Evolutionary conservation across 1,140 invertebrate genomes (phyloP).

Genomic region (Muscidifurax raptorellus): DNA sequence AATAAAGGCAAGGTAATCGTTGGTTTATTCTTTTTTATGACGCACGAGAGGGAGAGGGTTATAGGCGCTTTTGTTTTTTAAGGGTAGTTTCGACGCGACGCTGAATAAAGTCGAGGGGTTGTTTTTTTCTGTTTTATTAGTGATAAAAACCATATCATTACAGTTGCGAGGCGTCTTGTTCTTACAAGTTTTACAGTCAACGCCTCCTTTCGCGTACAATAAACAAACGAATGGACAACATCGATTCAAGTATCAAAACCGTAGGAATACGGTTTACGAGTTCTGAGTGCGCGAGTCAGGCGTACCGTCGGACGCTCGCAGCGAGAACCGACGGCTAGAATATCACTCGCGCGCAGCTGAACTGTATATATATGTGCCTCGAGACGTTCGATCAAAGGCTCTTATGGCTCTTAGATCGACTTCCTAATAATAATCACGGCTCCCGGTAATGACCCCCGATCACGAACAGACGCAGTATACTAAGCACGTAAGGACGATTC

Average conservation of each 20-base stretch:
- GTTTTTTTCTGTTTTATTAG: no score
- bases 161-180: no score
- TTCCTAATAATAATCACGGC: constrained; percentile 67
- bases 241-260: no score
- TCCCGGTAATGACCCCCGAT: constrained; percentile 73
- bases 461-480: constrained; percentile 63
- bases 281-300: background rate
- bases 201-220: no score
- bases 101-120: background rate
- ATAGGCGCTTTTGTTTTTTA: background rate
- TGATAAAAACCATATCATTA: no score
- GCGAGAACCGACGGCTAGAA: background rate
- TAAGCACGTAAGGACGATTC: constrained; percentile 51
- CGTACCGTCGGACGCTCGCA: background rate
- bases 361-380: no score
- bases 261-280: no score
- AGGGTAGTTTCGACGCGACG: no score
- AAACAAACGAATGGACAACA: no score
- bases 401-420: constrained; percentile 72
- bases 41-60: background rate
- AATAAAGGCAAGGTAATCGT: constrained; percentile 58
- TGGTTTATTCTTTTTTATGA: constrained; percentile 15
- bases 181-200: no score
- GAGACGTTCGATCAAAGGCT: background rate
- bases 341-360: no score